Evolutionary conservation across 2,888 invertebrate genomes (phyloP), one percentile per base, ranked within the genome.

Genomic region (Nephrotoma guestfalica): DNA sequence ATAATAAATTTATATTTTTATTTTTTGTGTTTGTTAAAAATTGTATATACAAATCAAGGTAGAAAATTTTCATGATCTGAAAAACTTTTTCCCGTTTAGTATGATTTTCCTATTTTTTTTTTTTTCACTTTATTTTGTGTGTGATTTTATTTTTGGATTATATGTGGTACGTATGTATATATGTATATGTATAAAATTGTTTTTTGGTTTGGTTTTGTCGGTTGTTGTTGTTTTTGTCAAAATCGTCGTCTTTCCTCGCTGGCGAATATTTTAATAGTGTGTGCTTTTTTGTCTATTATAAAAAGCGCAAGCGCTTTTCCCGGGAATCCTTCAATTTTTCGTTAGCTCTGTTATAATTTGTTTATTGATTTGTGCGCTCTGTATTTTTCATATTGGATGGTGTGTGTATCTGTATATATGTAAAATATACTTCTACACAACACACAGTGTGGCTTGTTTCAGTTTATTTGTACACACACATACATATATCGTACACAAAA

Each of bases 291-390:
- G 84, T 84, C 84, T 41, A 42, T 41, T 42, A 84, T 88, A 88
- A 88, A 91, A 88, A 87, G 91, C 91, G 91, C 91, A 91, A 90
- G 91, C 91, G 91, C 90, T 90, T 87, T 91, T 88, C 91, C 91
- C 91, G 91, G 91, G 91, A 91, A 91, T 91, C 90, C 89, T 87
- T 88, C 87, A 86, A 87, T 87, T 86, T 87, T 87, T 41, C 71
- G 71, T 71, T 86, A 87, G 85, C 86, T 71, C 30, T 51, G 51
- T 86, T 84, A 84, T 71, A 71, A 41, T 84, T 42, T 84, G 84
- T 87, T 86, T 87, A 87, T 87, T 86, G 87, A 87, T 87, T 87
- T 87, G 42, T 87, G 87, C 87, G 87, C 87, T 41, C 84, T 71
- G 71, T 71, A 71, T 71, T 18, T 71, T 71, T 71, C 71, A 11